Evolutionary conservation across 2,888 invertebrate species (phyloP), one percentile per base, ranked within the genome.

Genomic region (Sphaerophoria rueppellii): DNA sequence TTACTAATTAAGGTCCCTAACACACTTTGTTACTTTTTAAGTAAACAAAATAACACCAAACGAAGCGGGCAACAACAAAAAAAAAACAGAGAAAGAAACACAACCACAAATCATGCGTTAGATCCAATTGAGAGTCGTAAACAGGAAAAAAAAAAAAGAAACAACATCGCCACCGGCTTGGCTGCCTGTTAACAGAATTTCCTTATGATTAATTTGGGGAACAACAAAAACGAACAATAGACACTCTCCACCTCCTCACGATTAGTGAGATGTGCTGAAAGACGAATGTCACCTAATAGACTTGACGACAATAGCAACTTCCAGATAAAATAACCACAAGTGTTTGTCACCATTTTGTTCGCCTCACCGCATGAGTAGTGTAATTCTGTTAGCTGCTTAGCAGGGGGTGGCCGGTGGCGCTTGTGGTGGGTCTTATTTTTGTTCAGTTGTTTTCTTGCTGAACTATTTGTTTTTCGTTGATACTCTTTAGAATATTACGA

Each of bases 281-380:
- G 54, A 24, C 24, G 24, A 74, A 43, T 61, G 65, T 37, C 81
- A 81, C 40, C 76, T 72, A 81, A 72, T 67, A 65, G 65, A 55
- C 63, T 80, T 50, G 24, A 65, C 75, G 70, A 74, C 80, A 63
- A 54, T 50, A 34, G 37, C 63, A 50, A 58, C 58, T 71, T 78
- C 54, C 58, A 74, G 52, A 78, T 54, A 52, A 70, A 75, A 75
- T 71, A 79, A 67, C 82, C 82, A 75, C 82, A 79, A 77, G 74
- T 71, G 70, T 52, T 60, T 77, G 75, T 67, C 63, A 60, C 74
- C 70, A 71, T 60, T 60, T 79, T 74, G 70, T 70, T 46, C 40
- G 74, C 37, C 57, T 58, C 69, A 61, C 61, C 40, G 60, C 73
- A 60, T 60, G 73, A 72, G 16, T 43, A 16, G 69, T 40, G 61